Evolutionary conservation across 2,888 invertebrate genomes (phyloP).

Genomic region (Iphiclides podalirius): DNA sequence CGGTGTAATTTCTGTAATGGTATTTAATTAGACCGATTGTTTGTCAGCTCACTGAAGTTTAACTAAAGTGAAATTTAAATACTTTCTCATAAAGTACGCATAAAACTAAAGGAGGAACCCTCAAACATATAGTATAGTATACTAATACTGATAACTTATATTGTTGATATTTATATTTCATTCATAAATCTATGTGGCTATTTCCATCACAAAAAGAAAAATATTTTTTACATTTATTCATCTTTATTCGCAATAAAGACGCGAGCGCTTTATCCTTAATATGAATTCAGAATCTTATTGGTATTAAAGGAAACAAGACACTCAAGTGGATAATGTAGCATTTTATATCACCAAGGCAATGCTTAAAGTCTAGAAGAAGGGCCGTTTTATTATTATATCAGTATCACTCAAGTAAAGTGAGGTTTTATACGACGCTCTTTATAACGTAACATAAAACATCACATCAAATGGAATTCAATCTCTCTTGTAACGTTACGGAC

Average conservation of each 20-base stretch:
- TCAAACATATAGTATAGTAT: too few species aligned
- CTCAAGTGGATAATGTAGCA: conserved; percentile 17
- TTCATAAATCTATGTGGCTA: too few species aligned
- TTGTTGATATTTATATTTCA: too few species aligned
- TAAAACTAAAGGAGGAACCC: too few species aligned
- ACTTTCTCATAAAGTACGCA: too few species aligned
- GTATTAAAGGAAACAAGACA: conserved; percentile 19
- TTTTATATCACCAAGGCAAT: conserved; percentile 18
- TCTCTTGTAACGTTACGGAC: conserved; percentile 6
- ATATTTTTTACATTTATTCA: background rate
- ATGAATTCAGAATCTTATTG: conserved; percentile 20
- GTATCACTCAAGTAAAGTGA: conserved; percentile 24
- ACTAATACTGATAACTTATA: too few species aligned
- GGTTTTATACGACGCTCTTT: conserved; percentile 23
- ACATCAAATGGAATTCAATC: conserved; percentile 22
- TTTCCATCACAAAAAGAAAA: background rate
- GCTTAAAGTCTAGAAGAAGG: conserved; percentile 20
- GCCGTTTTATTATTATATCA: conserved; percentile 22
- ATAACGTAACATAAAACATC: conserved; percentile 20
- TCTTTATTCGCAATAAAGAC: conserved; percentile 11
- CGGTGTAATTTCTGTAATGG: conserved; percentile 21
- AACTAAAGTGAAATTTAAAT: too few species aligned
- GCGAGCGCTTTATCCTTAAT: conserved; percentile 1
- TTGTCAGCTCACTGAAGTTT: too few species aligned
- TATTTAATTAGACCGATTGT: conserved; percentile 20